These are phyloP conservation scores for Rhopalosiphum maidis DNA, from an alignment of 1,140 invertebrate genomes.

Conservation along the genomic window DNA sequence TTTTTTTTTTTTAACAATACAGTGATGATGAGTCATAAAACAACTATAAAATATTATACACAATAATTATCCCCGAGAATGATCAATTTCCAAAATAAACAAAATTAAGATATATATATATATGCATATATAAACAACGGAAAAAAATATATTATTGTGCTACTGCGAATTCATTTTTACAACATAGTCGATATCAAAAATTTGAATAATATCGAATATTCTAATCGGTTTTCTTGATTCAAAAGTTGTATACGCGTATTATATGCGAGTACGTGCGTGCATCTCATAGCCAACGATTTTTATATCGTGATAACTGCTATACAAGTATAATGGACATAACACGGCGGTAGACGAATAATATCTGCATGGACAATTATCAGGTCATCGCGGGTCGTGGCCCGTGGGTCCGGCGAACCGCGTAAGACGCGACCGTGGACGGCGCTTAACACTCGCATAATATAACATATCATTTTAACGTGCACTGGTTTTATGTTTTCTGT, in stretches of 20 bases:
- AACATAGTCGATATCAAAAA: neutral
- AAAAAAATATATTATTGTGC: neutral
- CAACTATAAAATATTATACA: neutral
- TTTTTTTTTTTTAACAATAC: neutral
- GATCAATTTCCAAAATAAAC: neutral
- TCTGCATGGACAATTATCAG: neutral
- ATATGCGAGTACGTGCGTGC: neutral
- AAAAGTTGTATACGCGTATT: neutral
- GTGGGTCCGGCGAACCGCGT: neutral
- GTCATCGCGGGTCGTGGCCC: neutral
- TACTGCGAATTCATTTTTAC: neutral
- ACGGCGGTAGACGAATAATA: neutral
- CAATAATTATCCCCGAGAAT: neutral
- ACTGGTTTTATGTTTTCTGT: neutral
- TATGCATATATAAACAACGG: neutral
- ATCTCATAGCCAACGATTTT: neutral
- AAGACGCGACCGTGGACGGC: neutral
- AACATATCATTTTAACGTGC: neutral
- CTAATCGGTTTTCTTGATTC: neutral
- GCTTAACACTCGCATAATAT: neutral
- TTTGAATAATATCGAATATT: neutral
- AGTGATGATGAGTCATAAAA: neutral
- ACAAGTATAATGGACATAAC: neutral
- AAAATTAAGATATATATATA: neutral
- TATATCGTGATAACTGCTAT: neutral